phyloP scores from a whole-genome alignment of 2,797 vertebrate species.

The Acrossocheilus fasciatus region DNA sequence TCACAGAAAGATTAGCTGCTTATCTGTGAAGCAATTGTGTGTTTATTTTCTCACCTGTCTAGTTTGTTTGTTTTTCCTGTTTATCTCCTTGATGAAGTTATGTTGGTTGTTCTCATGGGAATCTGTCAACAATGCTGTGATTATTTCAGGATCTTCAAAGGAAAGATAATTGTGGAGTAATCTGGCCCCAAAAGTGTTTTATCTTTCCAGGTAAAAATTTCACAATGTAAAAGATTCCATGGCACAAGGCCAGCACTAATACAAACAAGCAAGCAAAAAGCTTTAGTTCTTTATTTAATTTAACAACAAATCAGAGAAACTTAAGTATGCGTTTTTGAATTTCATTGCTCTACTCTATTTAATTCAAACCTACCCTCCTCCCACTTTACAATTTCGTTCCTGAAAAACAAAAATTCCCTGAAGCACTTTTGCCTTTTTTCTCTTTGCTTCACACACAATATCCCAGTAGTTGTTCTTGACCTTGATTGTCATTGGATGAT shows the following conservation, averaged over 20 bases:
- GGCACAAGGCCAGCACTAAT: not conserved
- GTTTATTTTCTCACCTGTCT: conserved; percentile 20
- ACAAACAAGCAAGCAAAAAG: not conserved
- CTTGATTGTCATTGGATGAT: conserved; percentile 77
- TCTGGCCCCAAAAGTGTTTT: conserved; percentile 10
- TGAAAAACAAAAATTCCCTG: conserved; percentile 26
- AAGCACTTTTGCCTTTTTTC: conserved; percentile 38
- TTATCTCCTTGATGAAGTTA: conserved; percentile 1
- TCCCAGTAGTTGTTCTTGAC: conserved; percentile 65
- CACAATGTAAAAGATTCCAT: conserved; percentile 2
- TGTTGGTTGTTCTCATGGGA: conserved; percentile 37
- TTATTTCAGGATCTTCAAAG: conserved; percentile 51
- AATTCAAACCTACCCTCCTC: not conserved
- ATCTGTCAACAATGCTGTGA: conserved; percentile 32
- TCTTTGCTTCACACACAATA: not conserved
- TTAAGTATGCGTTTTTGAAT: not conserved
- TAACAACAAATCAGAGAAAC: conserved; percentile 1
- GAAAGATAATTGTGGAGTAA: conserved; percentile 31
- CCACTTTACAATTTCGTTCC: not conserved
- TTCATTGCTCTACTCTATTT: not conserved
- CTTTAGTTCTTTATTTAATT: conserved; percentile 13
- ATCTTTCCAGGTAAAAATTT: conserved; percentile 24
- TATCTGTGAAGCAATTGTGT: conserved; percentile 20
- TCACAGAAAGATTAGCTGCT: conserved; percentile 14
- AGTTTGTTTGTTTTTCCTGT: conserved; percentile 32